Evolutionary conservation across 2,797 vertebrate species (phyloP), one percentile per base, ranked within the genome.

Genomic region (Holocentrus rufus): DNA sequence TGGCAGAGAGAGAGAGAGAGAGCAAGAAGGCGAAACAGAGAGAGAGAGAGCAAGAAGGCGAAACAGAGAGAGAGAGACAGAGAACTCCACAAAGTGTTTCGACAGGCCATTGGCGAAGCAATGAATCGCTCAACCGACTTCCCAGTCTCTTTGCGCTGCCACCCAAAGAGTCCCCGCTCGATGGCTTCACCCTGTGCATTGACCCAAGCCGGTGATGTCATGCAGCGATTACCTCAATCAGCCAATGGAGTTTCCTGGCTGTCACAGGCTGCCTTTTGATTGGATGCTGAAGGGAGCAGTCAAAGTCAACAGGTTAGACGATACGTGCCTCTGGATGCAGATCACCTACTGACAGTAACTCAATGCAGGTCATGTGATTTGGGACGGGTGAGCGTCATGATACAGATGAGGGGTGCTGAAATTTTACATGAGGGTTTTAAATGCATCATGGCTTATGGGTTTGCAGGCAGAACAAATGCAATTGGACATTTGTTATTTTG

Each of bases 181-280:
- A 72, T 65, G 72, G 54, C 20, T 23, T 68, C 61, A 42, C 31
- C 7, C 55, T 31, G 3, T 5, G 54, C 64, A 74, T 82, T 39
- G 61, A 72, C 61, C 64, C 52, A 56, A 75, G 69, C 62, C 30
- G 67, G 57, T 71, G 81, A 79, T 78, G 77, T 85, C 79, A 85
- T 85, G 84, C 81, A 72, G 81, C 80, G 67, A 76, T 90, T 89
- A 89, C 89, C 84, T 90, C 85, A 31, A 87, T 83, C 83, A 87
- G 80, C 85, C 84, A 86, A 27, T 87, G 86, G 72, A 74, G 74
- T 62, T 84, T 85, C 74, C 73, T 67, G 18, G 68, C 68, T 59
- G 74, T 62, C 65, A 25, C 78, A 0, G 83, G 76, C 69, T 82
- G 87, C 66, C 73, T 72, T 50, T 14, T 30, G 54, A 42, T n/a